These are phyloP conservation scores for Stigmatopora argus DNA, from an alignment of 2,113 vertebrate species.

Conservation along the genomic window DNA sequence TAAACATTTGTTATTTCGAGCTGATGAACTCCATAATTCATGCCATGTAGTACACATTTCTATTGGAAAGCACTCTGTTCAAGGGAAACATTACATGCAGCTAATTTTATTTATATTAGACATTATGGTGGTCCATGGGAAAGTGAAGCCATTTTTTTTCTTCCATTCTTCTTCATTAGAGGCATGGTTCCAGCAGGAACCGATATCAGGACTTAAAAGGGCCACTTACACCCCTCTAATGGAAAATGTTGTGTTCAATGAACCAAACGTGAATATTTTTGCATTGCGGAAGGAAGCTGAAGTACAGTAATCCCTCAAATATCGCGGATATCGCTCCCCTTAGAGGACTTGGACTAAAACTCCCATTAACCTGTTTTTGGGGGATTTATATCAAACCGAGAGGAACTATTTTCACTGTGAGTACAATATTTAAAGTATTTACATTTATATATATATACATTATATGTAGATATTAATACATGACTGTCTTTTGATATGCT, in stretches of 20 bases:
- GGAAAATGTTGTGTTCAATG: not conserved
- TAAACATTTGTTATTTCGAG: not conserved
- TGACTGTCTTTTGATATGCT: too few species aligned
- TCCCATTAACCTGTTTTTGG: too few species aligned
- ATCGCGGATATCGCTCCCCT: too few species aligned
- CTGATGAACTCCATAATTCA: not conserved
- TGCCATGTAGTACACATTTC: not conserved
- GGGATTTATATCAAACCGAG: too few species aligned
- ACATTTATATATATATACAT: too few species aligned
- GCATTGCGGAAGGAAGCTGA: not conserved
- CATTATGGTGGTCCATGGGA: conserved; percentile 33
- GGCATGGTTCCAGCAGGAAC: not conserved
- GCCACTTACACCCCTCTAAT: not conserved
- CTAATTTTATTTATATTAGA: conserved; percentile 18
- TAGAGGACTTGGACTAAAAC: too few species aligned
- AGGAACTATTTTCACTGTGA: too few species aligned
- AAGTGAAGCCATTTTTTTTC: conserved; percentile 29
- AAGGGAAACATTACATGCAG: conserved; percentile 11
- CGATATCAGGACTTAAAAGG: not conserved
- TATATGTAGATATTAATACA: too few species aligned
- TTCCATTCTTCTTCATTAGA: not conserved
- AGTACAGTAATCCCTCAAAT: not conserved
- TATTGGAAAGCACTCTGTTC: conserved; percentile 5
- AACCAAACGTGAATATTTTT: not conserved
- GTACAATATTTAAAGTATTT: too few species aligned